Percentiles rank a stretch among this genome's conserved stretches.
These are phyloP conservation scores for Brachyptera risi DNA, from an alignment of 2,888 invertebrate genomes.

Conservation along the genomic window DNA sequence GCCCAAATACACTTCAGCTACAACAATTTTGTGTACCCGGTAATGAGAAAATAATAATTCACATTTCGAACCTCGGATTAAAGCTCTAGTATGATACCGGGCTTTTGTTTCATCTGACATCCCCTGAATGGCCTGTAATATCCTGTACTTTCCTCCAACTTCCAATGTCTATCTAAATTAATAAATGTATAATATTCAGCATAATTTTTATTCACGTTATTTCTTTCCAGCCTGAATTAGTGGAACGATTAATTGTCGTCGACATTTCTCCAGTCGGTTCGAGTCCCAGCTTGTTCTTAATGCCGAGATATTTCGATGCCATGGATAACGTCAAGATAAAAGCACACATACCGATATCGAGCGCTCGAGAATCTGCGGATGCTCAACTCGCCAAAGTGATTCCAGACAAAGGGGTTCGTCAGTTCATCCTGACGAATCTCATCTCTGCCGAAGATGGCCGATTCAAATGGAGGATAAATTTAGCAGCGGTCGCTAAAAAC, in stretches of 20 bases:
- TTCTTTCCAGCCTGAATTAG: slow-evolving; percentile 53
- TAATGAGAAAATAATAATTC: too few species aligned
- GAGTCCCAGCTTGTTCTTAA: slow-evolving; percentile 57
- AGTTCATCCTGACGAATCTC: slow-evolving; percentile 85
- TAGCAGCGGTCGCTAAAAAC: slow-evolving; percentile 64
- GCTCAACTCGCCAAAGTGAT: slow-evolving; percentile 57
- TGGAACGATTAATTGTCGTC: slow-evolving; percentile 63
- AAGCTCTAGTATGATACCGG: too few species aligned
- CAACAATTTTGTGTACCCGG: too few species aligned
- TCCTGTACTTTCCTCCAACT: too few species aligned
- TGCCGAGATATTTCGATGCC: slow-evolving; percentile 62
- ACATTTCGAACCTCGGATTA: too few species aligned
- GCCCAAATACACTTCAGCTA: too few species aligned
- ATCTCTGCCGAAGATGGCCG: slow-evolving; percentile 59
- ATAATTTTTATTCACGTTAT: neutral
- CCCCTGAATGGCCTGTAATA: too few species aligned
- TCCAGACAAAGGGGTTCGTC: slow-evolving; percentile 42
- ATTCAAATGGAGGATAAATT: slow-evolving; percentile 77
- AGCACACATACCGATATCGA: slow-evolving; percentile 59
- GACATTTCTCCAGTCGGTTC: slow-evolving; percentile 67
- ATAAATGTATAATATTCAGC: too few species aligned
- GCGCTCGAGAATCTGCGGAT: slow-evolving; percentile 65
- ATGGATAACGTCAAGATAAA: slow-evolving; percentile 60
- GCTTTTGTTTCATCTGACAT: too few species aligned
- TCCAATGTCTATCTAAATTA: too few species aligned